A percentile compares a stretch with the other conserved stretches of the same genome.
These are phyloP conservation scores for Sebastolobus alascanus DNA, from an alignment of 2,797 vertebrate species.

Conservation along the genomic window DNA sequence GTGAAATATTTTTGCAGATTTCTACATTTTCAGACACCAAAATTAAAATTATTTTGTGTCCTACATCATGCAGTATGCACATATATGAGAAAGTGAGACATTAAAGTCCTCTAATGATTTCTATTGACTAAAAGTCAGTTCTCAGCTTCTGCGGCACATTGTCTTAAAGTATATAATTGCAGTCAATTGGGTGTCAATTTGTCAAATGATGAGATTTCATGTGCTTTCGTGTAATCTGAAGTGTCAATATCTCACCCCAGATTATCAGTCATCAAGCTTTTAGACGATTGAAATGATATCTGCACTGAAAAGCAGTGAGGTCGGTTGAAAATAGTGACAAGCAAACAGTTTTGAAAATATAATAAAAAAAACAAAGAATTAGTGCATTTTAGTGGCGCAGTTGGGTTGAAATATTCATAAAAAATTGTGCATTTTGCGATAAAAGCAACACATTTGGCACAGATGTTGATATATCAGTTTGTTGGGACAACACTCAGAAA, in stretches of 20 bases:
- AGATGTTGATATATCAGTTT: background rate
- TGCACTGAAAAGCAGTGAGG: background rate
- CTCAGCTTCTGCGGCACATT: background rate
- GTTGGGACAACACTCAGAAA: background rate
- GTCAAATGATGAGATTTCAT: background rate
- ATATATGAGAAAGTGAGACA: background rate
- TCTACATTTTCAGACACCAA: background rate
- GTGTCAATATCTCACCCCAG: background rate
- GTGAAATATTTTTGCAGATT: background rate
- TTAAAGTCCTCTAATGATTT: background rate
- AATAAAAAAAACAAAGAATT: background rate
- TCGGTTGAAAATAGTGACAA: background rate
- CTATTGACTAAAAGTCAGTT: background rate
- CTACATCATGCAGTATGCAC: background rate
- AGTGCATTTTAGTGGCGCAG: background rate
- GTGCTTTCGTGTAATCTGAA: accelerated
- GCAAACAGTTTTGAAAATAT: background rate
- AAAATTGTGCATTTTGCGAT: no score
- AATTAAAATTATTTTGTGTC: background rate
- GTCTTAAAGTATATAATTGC: background rate
- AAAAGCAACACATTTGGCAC: no score
- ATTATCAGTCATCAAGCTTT: background rate
- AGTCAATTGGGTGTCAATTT: background rate
- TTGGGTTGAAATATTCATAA: no score
- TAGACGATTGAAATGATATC: background rate